phyloP scores from a whole-genome alignment of 2,888 invertebrate genomes.

The Hemicrepidius hirtus region DNA sequence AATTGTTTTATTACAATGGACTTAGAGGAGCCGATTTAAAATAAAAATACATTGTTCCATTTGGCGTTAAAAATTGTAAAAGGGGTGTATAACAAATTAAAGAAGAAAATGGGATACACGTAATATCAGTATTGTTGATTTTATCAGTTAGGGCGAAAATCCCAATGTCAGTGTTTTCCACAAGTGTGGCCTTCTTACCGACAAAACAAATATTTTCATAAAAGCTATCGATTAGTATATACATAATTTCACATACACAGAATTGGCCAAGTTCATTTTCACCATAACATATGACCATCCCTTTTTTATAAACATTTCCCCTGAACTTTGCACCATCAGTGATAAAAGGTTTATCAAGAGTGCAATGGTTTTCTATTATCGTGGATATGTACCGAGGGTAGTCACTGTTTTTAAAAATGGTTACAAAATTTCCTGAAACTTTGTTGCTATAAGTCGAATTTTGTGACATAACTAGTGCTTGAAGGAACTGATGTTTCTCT shows the following conservation, averaged over 20 bases:
- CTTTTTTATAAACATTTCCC: conserved; percentile 1
- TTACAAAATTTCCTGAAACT: not conserved
- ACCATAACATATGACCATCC: conserved; percentile 25
- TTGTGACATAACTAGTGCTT: conserved; percentile 22
- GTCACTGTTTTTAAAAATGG: not conserved
- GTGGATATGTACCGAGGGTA: not conserved
- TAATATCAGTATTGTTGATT: not conserved
- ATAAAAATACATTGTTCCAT: conserved; percentile 6
- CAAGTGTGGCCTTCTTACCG: not conserved
- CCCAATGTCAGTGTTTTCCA: not conserved
- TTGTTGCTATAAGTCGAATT: not conserved
- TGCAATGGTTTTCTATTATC: not conserved
- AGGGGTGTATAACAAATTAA: not conserved
- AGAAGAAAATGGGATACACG: not conserved
- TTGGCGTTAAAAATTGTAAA: not conserved
- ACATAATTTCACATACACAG: conserved; percentile 5
- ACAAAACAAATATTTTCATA: conserved; percentile 3
- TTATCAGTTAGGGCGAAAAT: not conserved
- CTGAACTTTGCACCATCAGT: not conserved
- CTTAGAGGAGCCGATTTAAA: conserved; percentile 18
- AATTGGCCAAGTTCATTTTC: not conserved
- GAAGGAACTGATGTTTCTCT: conserved; percentile 46
- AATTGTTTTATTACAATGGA: not conserved
- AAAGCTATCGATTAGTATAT: conserved; percentile 14
- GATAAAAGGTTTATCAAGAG: not conserved